A percentile compares a stretch with the other conserved stretches of the same genome.
phyloP scores from a whole-genome alignment of 2,797 vertebrate species.

The Adrianichthys oophorus region DNA sequence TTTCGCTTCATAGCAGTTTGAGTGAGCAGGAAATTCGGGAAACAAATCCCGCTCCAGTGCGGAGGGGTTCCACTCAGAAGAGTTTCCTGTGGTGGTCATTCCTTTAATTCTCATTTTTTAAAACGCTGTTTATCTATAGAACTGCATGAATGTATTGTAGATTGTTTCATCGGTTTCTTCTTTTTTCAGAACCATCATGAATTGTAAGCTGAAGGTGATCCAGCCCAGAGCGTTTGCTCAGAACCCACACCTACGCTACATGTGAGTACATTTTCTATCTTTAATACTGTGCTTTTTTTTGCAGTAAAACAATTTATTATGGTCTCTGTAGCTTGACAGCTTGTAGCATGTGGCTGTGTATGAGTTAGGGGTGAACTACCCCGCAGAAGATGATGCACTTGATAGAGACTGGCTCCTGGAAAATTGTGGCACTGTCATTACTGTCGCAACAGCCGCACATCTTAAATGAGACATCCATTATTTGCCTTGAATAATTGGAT shows the following conservation, averaged over 20 bases:
- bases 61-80: conserved; percentile 14
- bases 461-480: conserved; percentile 73
- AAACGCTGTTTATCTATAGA: too few relatives aligned
- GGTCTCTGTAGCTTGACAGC: conserved; percentile 39
- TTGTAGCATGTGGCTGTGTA: conserved; percentile 27
- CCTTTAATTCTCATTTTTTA: too few relatives aligned
- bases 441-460: conserved; percentile 49
- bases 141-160: neutral
- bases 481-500: conserved; percentile 73
- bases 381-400: conserved; percentile 51
- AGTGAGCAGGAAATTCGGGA: conserved; percentile 1
- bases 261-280: conserved; percentile 85
- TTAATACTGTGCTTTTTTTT: conserved; percentile 35
- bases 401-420: conserved; percentile 50
- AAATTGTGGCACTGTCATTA: conserved; percentile 51
- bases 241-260: conserved; percentile 94
- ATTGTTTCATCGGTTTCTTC: conserved; percentile 17
- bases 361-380: conserved; percentile 40
- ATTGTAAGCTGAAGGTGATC: conserved; percentile 93
- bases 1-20: conserved; percentile 29
- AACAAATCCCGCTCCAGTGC: neutral
- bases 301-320: conserved; percentile 40
- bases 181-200: conserved; percentile 90
- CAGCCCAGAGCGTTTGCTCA: conserved; percentile 93
- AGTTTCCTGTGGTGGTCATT: too few relatives aligned